phyloP scores from a whole-genome alignment of 1,140 invertebrate genomes.

The Nomia melanderi region DNA sequence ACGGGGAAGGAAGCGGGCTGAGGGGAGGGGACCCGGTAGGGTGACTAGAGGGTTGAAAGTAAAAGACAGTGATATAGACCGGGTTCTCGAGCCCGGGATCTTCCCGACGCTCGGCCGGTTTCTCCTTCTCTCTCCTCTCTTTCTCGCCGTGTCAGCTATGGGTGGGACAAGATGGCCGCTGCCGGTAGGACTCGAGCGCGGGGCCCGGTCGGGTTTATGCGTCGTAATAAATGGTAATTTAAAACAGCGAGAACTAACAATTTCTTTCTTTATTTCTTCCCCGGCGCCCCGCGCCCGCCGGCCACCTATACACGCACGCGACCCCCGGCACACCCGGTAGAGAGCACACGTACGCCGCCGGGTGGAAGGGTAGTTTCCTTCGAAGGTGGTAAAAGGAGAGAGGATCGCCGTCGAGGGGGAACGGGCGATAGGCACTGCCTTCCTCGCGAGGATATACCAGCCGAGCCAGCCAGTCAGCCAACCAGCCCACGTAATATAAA shows the following conservation, averaged over 20 bases:
- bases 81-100: conserved; percentile 39
- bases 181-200: conserved; percentile 64
- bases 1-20: conserved; percentile 30
- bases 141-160: conserved; percentile 13
- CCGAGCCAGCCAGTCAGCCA: conserved; percentile 69
- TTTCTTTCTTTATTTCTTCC: conserved; percentile 80
- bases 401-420: conserved; percentile 22
- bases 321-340: conserved; percentile 36
- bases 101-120: neutral
- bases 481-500: conserved; percentile 78
- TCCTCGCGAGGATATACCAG: conserved; percentile 55
- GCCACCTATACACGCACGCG: conserved; percentile 26
- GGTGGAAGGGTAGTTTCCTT: conserved; percentile 53
- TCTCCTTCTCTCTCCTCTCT: neutral
- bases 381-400: conserved; percentile 53
- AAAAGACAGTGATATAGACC: conserved; percentile 67
- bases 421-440: conserved; percentile 59
- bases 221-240: conserved; percentile 82
- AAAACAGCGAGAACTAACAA: conserved; percentile 82
- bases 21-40: conserved; percentile 29
- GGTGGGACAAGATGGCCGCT: conserved; percentile 79
- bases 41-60: conserved; percentile 37
- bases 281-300: conserved; percentile 57
- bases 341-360: conserved; percentile 40
- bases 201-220: conserved; percentile 76